phyloP scores from a whole-genome alignment of 1,140 invertebrate species.

The Aphaenogaster rudis region DNA sequence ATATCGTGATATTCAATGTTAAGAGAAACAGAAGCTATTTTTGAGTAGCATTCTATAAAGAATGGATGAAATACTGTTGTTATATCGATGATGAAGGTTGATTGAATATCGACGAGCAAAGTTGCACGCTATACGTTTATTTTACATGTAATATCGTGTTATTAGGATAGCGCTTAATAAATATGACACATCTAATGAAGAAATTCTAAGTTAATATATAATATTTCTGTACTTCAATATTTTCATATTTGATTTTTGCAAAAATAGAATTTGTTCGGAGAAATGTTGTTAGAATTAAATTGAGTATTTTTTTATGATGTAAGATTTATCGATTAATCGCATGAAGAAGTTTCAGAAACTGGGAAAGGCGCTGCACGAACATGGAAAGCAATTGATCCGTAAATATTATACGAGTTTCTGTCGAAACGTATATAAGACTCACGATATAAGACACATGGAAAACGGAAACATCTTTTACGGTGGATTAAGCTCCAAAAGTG shows the following conservation, averaged over 20 bases:
- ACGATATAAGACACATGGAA: not conserved
- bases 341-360: not conserved
- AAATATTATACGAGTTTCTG: constrained; percentile 9
- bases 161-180: not conserved
- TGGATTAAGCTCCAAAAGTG: constrained; percentile 24
- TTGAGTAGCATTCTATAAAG: constrained; percentile 2
- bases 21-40: constrained; percentile 16
- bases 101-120: constrained; percentile 15
- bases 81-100: not conserved
- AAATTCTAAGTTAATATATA: not conserved
- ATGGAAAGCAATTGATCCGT: constrained; percentile 21
- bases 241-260: not conserved
- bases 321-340: not conserved
- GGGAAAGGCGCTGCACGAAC: constrained; percentile 28
- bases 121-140: not conserved
- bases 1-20: constrained; percentile 21
- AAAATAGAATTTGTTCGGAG: not conserved
- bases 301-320: not conserved
- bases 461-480: constrained; percentile 35
- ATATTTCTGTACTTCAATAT: not conserved
- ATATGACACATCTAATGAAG: not conserved
- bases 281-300: not conserved
- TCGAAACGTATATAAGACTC: not conserved
- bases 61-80: constrained; percentile 15
- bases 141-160: not conserved